phyloP scores from a whole-genome alignment of 2,888 invertebrate genomes.

The Lycophotia porphyrea region DNA sequence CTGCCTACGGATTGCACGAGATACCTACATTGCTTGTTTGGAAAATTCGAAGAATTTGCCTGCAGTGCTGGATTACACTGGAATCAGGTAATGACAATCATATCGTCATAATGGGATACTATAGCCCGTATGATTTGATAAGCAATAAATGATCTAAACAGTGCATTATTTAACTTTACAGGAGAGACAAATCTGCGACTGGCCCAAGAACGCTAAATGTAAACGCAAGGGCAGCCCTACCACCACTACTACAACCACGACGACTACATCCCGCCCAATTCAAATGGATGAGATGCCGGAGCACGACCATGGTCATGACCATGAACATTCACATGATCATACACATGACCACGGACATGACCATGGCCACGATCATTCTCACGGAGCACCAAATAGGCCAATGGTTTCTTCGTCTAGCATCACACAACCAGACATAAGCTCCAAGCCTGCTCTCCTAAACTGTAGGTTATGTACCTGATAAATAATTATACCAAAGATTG shows the following conservation, averaged over 20 bases:
- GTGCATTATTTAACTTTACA: slow-evolving; percentile 68
- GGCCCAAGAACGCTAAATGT: slow-evolving; percentile 93
- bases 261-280: slow-evolving; percentile 68
- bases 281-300: slow-evolving; percentile 63
- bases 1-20: slow-evolving; percentile 93
- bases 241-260: slow-evolving; percentile 72
- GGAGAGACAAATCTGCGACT: slow-evolving; percentile 92
- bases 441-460: slow-evolving; percentile 79
- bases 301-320: slow-evolving; percentile 39
- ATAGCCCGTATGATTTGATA: not conserved
- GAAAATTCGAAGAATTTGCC: slow-evolving; percentile 92
- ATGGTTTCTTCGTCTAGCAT: slow-evolving; percentile 79
- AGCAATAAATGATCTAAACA: not conserved
- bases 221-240: slow-evolving; percentile 74
- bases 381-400: slow-evolving; percentile 67
- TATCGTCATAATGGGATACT: not conserved
- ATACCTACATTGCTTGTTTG: slow-evolving; percentile 95
- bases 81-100: slow-evolving; percentile 90
- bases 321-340: slow-evolving; percentile 52
- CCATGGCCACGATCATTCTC: slow-evolving; percentile 53
- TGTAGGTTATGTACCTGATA: slow-evolving; percentile 75
- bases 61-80: slow-evolving; percentile 94
- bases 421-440: slow-evolving; percentile 71
- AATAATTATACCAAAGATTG: slow-evolving; percentile 57
- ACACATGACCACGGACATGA: slow-evolving; percentile 43